phyloP scores from a whole-genome alignment of 2,888 invertebrate species.

The Amphipyra tragopoginis region DNA sequence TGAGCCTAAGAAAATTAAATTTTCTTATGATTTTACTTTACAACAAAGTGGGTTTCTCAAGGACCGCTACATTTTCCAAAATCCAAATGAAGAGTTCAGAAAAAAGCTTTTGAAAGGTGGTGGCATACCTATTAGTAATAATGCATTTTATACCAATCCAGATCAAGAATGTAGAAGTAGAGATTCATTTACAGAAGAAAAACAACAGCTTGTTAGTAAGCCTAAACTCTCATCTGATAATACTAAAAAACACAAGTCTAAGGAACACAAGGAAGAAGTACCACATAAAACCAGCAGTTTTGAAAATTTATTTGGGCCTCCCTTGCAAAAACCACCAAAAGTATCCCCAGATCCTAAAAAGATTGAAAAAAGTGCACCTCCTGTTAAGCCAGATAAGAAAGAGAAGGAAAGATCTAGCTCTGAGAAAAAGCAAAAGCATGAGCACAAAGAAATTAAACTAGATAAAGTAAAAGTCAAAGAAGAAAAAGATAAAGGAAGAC shows the following conservation, averaged over 20 bases:
- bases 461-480: conserved; percentile 85
- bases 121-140: conserved; percentile 89
- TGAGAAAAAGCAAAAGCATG: conserved; percentile 87
- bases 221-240: conserved; percentile 91
- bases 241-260: conserved; percentile 90
- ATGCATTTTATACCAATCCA: conserved; percentile 84
- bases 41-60: conserved; percentile 93
- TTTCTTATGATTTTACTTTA: conserved; percentile 96
- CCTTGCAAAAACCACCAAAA: conserved; percentile 94
- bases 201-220: conserved; percentile 92
- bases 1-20: conserved; percentile 96
- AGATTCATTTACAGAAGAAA: conserved; percentile 90
- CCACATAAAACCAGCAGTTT: conserved; percentile 91
- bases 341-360: conserved; percentile 92
- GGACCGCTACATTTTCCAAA: conserved; percentile 95
- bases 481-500: conserved; percentile 86
- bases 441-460: conserved; percentile 82
- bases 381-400: conserved; percentile 86
- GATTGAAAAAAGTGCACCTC: conserved; percentile 72
- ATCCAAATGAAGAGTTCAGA: conserved; percentile 96
- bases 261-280: conserved; percentile 89
- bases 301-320: conserved; percentile 95
- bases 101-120: conserved; percentile 96
- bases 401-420: conserved; percentile 88
- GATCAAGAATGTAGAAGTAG: conserved; percentile 89